Evolutionary conservation across 2,113 vertebrate species (phyloP).

Genomic region (Procavia capensis): DNA sequence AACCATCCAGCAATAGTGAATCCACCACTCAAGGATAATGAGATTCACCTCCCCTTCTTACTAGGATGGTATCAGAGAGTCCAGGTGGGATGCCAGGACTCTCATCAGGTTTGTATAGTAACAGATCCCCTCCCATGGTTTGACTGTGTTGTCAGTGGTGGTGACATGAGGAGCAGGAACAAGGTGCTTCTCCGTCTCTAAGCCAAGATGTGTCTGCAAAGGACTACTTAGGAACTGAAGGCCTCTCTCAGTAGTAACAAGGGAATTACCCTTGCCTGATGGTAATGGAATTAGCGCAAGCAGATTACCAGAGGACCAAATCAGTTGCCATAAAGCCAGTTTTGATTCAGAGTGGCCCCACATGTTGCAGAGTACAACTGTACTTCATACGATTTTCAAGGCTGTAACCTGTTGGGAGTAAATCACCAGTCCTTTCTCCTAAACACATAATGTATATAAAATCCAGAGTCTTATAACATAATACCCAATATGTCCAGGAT

Average conservation of each 20-base stretch:
- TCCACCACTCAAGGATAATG: neutral
- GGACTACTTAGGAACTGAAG: neutral
- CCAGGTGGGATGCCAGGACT: neutral
- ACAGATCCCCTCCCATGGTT: neutral
- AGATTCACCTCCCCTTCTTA: neutral
- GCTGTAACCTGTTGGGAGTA: neutral
- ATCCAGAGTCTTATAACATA: neutral
- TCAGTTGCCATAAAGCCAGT: too few relatives aligned
- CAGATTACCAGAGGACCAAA: neutral
- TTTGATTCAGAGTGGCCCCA: neutral
- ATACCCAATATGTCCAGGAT: neutral
- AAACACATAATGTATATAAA: neutral
- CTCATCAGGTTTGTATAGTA: neutral
- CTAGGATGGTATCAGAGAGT: neutral
- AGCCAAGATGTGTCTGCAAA: neutral
- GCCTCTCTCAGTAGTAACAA: neutral
- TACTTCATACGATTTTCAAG: neutral
- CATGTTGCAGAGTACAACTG: neutral
- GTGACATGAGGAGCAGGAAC: neutral
- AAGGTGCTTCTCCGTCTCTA: neutral
- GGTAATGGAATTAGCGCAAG: neutral
- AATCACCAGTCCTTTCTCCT: neutral
- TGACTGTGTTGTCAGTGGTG: neutral
- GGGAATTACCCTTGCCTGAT: too few relatives aligned
- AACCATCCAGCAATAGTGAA: neutral